Conservation (phyloP, 2,113 vertebrate genomes). For the Phylloscopus trochiloides region DNA sequence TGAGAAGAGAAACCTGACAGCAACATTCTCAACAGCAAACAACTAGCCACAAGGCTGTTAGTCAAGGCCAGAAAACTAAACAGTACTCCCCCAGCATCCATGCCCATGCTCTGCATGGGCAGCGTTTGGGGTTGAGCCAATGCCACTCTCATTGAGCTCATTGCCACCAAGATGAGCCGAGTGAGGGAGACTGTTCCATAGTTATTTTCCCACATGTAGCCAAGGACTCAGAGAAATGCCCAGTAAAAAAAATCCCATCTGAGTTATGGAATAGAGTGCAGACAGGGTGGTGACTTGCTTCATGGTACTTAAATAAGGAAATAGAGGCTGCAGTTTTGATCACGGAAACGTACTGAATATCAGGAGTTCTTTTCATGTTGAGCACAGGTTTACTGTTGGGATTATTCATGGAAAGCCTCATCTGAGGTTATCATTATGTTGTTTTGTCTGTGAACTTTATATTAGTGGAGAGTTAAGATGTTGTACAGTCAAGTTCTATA, state of each 20-base stretch:
- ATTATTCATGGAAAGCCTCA: background rate
- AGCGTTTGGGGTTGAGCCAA: background rate
- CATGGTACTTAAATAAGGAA: background rate
- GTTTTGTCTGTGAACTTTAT: background rate
- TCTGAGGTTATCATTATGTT: background rate
- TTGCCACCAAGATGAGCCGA: background rate
- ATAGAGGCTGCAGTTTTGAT: background rate
- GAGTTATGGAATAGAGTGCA: background rate
- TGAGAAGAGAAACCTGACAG: background rate
- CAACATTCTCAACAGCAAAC: background rate
- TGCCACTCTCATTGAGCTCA: accelerated
- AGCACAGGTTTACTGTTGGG: background rate
- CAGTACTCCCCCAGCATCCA: background rate
- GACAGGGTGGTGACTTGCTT: background rate
- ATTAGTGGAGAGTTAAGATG: background rate
- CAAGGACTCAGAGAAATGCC: background rate
- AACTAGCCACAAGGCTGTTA: background rate
- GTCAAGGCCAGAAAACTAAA: background rate
- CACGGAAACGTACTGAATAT: background rate
- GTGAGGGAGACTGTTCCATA: background rate
- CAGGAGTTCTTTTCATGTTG: background rate
- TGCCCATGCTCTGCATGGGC: background rate
- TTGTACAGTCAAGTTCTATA: background rate
- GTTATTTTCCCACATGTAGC: background rate
- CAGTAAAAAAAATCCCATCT: background rate